phyloP scores from a whole-genome alignment of 2,888 invertebrate species.

The Didymodactylos carnosus region DNA sequence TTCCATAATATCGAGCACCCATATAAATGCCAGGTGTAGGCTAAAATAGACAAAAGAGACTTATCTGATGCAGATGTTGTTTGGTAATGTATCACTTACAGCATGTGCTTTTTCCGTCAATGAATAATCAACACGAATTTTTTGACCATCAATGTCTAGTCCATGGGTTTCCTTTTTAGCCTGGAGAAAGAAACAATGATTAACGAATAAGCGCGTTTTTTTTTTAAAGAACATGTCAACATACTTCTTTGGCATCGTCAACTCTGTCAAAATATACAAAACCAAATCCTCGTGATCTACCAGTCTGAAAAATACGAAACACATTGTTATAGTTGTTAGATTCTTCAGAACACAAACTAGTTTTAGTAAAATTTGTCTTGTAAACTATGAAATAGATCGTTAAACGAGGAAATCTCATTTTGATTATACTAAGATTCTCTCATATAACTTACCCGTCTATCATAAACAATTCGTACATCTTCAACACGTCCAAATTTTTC shows the following conservation, averaged over 20 bases:
- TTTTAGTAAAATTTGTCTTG: neutral
- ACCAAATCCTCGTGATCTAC: conserved; percentile 78
- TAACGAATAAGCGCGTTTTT: neutral
- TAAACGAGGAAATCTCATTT: no score
- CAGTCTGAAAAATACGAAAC: conserved; percentile 46
- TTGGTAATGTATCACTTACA: no score
- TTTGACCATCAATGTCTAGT: conserved; percentile 74
- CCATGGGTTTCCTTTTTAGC: conserved; percentile 83
- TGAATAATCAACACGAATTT: conserved; percentile 80
- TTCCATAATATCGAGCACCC: conserved; percentile 67
- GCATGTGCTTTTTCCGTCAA: conserved; percentile 75
- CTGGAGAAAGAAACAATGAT: conserved; percentile 19
- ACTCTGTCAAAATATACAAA: conserved; percentile 75
- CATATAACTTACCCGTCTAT: conserved; percentile 37
- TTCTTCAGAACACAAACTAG: no score
- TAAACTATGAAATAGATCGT: no score
- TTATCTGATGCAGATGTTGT: no score
- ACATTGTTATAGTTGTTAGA: neutral
- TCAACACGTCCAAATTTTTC: conserved; percentile 75
- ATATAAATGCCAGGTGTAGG: conserved; percentile 92
- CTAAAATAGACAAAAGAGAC: no score
- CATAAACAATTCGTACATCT: conserved; percentile 76
- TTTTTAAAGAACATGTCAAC: conserved; percentile 22
- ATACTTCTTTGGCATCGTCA: conserved; percentile 55
- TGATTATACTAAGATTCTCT: neutral